Conservation (phyloP, 2,888 invertebrate genomes). For the Parnassius apollo region DNA sequence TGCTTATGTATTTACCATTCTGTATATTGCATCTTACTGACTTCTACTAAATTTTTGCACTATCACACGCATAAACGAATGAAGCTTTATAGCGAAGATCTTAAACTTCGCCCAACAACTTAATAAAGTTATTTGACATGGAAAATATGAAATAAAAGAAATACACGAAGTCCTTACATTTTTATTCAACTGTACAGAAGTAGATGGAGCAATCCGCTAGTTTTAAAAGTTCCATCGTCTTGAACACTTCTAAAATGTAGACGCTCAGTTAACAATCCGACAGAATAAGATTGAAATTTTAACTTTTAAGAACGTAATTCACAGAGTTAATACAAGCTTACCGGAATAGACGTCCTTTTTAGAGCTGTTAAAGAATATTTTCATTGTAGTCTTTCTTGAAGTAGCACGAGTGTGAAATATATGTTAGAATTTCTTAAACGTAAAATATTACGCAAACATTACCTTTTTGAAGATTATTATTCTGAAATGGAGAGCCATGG, state of each 20-base stretch:
- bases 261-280: neutral
- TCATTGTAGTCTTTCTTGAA: neutral
- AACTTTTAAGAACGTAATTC: constrained; percentile 12
- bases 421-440: too few species aligned
- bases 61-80: too few species aligned
- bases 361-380: neutral
- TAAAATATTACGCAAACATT: too few species aligned
- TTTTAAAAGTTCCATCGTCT: constrained; percentile 1
- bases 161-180: constrained; percentile 6
- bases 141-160: constrained; percentile 5
- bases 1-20: too few species aligned
- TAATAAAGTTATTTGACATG: too few species aligned
- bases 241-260: constrained; percentile 6
- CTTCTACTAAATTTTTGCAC: too few species aligned
- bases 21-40: too few species aligned
- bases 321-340: constrained; percentile 5
- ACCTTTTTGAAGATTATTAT: too few species aligned
- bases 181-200: constrained; percentile 1
- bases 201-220: constrained; percentile 4
- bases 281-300: constrained; percentile 17
- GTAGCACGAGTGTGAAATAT: too few species aligned
- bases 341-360: neutral
- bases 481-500: too few species aligned
- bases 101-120: too few species aligned
- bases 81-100: too few species aligned